These are phyloP conservation scores for Burhinus bistriatus DNA, from an alignment of 2,113 vertebrate genomes.

Conservation along the genomic window DNA sequence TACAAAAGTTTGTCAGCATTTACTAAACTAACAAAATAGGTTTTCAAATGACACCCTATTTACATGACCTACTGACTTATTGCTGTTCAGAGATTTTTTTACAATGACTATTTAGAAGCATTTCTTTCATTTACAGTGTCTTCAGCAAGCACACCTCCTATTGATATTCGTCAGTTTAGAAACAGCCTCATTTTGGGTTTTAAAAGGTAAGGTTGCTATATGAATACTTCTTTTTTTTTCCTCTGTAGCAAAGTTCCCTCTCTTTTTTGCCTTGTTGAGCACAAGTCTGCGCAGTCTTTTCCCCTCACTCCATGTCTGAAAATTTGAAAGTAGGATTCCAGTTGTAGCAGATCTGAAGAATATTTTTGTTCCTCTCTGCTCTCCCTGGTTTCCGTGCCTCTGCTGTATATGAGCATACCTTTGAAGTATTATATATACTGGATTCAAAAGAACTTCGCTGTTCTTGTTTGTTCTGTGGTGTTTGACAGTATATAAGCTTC, in stretches of 20 bases:
- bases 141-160: conserved; percentile 64
- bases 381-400: not conserved
- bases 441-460: not conserved
- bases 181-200: conserved; percentile 77
- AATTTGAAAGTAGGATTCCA: not conserved
- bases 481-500: not conserved
- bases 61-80: not conserved
- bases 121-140: conserved; percentile 78
- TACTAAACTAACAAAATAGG: not conserved
- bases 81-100: not conserved
- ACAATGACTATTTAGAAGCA: not conserved
- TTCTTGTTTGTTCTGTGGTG: not conserved
- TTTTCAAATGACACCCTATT: not conserved
- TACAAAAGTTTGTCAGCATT: not conserved
- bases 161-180: conserved; percentile 72
- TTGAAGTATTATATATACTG: not conserved
- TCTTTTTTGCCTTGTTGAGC: not conserved
- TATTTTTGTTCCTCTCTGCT: not conserved
- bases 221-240: not conserved
- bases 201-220: conserved; percentile 78
- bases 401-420: not conserved
- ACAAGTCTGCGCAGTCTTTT: not conserved
- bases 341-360: not conserved
- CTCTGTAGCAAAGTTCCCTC: not conserved
- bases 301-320: not conserved